Base-by-base conservation (phyloP, 2,797 vertebrate species). In the Pangasius djambal region DNA sequence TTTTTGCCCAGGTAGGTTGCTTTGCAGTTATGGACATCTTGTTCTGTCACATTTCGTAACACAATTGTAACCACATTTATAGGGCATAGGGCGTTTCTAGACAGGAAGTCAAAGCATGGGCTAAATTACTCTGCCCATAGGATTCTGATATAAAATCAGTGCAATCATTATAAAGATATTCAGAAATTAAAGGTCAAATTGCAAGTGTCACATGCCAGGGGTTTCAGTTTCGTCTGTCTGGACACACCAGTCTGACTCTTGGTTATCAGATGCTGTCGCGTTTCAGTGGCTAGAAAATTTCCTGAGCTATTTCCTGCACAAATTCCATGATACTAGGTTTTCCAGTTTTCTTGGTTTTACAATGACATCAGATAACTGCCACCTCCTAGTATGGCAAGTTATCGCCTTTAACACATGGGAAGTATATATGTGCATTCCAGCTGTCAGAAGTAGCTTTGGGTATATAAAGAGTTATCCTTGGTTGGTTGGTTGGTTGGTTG, bases 1-100 rank as follows among this genome's bases (percentile, higher is more conserved):
- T 97, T 18, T 99, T 99, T 90, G 97, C 96, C 92, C 98, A 99
- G 97, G 98, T 99, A 92, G 91, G 94, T 37, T 50, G 55, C 50
- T 25, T 69, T 86, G 63, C 91, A 82, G 4, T 10, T 40, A 16
- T 44, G 6, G 2, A 1, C 55, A 25, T 6, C 81, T 61, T 7
- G 6, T 34, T 81, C 18, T 63, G 34, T 40, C 86, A 13, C 37
- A 69, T 69, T 67, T 44, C n/a, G 37, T 85, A 31, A 84, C 16
- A 50, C 8, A 22, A 12, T 31, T 15, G n/a, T n/a, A 22, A 55
- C 37, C 18, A 48, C 52, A 83, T 87, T 67, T 52, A 67, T 52
- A 28, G 15, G 15, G 34, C 22, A 22, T 20, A 44, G 44, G 44
- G 44, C 44, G 16, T 74, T 82, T 79, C 48, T 18, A 5, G 50